A percentile compares a stretch with the other conserved stretches of the same genome.
These are phyloP conservation scores for Ovis aries DNA, from an alignment of 2,113 vertebrate genomes.

Conservation along the genomic window DNA sequence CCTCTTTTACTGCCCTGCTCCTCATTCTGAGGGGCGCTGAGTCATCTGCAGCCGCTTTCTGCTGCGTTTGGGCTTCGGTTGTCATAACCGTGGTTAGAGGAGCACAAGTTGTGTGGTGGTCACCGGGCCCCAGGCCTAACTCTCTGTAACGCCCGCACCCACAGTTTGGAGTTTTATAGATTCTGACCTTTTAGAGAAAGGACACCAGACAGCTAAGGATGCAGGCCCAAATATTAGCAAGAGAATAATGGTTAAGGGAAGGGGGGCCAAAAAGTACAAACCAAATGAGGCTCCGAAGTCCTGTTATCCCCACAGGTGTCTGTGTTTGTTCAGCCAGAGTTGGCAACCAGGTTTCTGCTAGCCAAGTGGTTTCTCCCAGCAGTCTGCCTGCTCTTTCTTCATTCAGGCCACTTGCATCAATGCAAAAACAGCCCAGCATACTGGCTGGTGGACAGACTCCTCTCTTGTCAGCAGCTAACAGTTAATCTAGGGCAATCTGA, in stretches of 20 bases:
- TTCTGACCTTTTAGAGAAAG: neutral
- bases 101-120: neutral
- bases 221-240: neutral
- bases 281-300: neutral
- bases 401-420: neutral
- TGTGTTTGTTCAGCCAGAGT: neutral
- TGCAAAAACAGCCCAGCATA: neutral
- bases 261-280: fast-evolving
- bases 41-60: neutral
- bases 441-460: neutral
- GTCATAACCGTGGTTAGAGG: neutral
- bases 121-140: neutral
- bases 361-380: neutral
- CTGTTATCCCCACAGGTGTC: neutral
- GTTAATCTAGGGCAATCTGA: neutral
- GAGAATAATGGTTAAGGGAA: neutral
- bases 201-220: neutral
- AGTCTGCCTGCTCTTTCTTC: neutral
- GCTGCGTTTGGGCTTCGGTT: neutral
- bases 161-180: neutral
- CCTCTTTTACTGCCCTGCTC: neutral
- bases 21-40: neutral
- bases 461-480: neutral
- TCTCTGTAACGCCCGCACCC: too few species aligned
- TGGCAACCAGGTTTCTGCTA: neutral